Evolutionary conservation across 2,113 vertebrate species (phyloP), one percentile per base, ranked within the genome.

Genomic region (Seriola rivoliana): DNA sequence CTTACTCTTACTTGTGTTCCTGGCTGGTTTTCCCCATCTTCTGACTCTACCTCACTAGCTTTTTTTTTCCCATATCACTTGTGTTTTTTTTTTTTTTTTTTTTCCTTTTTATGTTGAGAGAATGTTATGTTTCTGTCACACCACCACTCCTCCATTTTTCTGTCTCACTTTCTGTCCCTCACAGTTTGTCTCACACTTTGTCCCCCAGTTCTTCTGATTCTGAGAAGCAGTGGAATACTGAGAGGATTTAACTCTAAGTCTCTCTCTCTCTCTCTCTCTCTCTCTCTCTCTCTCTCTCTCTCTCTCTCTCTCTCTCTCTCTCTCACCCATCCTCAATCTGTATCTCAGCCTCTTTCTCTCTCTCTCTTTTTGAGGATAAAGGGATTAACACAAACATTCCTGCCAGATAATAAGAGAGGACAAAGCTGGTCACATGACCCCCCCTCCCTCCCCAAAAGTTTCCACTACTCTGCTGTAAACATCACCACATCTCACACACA

Each of bases 321-420:
- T 66, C 54, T 25, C n/a, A 65, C 34, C 34, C 38, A 52, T 72
- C 75, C 67, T 69, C 60, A 50, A n/a, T 59, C 66, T 66, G 42
- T 78, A 42, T 78, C 57, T 71, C 67, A 25, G 23, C 23, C 68
- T 52, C 54, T 50, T 59, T 78, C 67, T 52, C 52, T 46, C 67
- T 80, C 65, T 86, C 64, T 82, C 62, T 83, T 83, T 91, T 86
- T 73, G 84, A 84, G 85, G 89, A 93, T 93, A 89, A 93, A 92
- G 78, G 79, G 92, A 93, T 94, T 93, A 93, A 85, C 64, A 66
- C 75, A 83, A 86, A 92, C 91, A 93, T 92, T 94, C 92, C 86
- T 90, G 84, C 79, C 84, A 87, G 87, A 93, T 92, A 92, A 91
- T 91, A 87, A 89, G 74, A 76, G 85, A 89, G 81, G 86, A 89